Conservation (phyloP, 2,888 invertebrate species). For the Lasioglossum figueresi region DNA sequence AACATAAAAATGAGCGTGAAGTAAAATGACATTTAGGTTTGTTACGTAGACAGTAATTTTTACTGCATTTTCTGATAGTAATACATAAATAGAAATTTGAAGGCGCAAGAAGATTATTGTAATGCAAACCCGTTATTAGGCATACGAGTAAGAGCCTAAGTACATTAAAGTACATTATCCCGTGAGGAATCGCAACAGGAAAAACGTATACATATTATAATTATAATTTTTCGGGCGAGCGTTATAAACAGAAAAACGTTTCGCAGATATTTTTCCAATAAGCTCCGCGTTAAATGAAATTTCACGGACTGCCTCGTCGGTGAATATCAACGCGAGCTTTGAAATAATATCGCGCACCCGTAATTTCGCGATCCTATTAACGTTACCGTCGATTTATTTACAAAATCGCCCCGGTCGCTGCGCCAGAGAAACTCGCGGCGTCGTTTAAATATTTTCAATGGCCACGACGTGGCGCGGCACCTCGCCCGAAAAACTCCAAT, state of each 20-base stretch:
- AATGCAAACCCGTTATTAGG: not conserved
- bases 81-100: no score
- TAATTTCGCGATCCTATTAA: constrained; percentile 32
- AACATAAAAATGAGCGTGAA: no score
- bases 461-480: not conserved
- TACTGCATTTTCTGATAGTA: no score
- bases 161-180: not conserved
- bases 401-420: not conserved
- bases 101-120: not conserved
- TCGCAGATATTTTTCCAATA: not conserved
- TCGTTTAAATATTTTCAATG: constrained; percentile 11
- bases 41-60: no score
- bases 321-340: constrained; percentile 21
- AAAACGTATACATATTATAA: not conserved
- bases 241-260: not conserved
- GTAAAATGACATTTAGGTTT: no score
- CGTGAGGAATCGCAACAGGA: no score
- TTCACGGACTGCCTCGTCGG: constrained; percentile 21
- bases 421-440: not conserved
- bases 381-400: constrained; percentile 44
- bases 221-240: not conserved
- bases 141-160: no score
- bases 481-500: not conserved
- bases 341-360: constrained; percentile 16
- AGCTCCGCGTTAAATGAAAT: constrained; percentile 21